phyloP scores from a whole-genome alignment of 2,113 vertebrate genomes.

The Rhipidura dahli region DNA sequence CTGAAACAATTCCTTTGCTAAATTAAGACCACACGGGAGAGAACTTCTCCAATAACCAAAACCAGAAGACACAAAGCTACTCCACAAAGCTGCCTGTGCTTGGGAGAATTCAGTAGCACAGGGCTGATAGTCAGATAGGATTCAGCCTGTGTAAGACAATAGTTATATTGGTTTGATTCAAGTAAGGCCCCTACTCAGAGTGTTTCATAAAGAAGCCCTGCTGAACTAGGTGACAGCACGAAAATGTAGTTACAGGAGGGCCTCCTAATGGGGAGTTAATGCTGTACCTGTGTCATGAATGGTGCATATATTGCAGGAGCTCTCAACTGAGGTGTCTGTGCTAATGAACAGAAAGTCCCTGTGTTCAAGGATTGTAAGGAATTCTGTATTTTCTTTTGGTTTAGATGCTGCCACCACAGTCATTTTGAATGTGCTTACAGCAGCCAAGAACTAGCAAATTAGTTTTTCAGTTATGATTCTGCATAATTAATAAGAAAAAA shows the following conservation, averaged over 20 bases:
- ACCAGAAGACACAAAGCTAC: not conserved
- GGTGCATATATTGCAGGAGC: not conserved
- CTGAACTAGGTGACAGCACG: not conserved
- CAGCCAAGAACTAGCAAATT: not conserved
- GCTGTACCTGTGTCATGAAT: not conserved
- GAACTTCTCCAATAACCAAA: not conserved
- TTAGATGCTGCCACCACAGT: not conserved
- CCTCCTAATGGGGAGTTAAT: not conserved
- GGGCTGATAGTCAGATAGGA: not conserved
- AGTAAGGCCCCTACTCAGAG: not conserved
- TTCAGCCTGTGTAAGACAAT: not conserved
- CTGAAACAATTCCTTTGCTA: not conserved
- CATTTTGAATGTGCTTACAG: not conserved
- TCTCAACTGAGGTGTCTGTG: not conserved
- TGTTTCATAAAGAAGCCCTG: not conserved
- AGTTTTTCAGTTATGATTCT: not conserved
- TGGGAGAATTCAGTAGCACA: not conserved
- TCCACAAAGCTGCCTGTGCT: not conserved
- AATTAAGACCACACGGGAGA: constrained; percentile 2
- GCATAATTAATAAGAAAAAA: not conserved
- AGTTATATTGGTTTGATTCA: not conserved
- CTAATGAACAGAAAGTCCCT: not conserved
- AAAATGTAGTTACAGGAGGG: not conserved
- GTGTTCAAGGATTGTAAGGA: not conserved
- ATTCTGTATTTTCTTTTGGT: not conserved